Evolutionary conservation across 2,888 invertebrate species (phyloP).

Genomic region (Eupithecia insigniata): DNA sequence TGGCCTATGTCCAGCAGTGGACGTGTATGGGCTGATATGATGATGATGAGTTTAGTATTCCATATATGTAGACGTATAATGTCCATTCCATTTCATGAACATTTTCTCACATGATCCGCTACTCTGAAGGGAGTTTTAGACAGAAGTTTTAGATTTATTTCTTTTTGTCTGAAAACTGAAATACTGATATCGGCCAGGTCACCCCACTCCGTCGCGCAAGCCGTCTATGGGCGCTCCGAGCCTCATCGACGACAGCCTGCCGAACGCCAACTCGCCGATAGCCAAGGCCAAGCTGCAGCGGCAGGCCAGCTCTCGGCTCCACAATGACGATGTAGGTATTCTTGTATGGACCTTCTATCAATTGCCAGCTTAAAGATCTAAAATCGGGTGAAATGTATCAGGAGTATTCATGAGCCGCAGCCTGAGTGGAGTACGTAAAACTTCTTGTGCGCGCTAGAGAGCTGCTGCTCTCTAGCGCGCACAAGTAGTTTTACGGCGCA

Average conservation of each 20-base stretch:
- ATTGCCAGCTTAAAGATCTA: not conserved
- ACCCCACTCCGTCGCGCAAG: conserved; percentile 5
- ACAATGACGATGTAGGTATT: conserved; percentile 44
- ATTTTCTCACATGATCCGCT: not conserved
- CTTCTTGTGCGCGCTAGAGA: not conserved
- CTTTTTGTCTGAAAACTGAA: not conserved
- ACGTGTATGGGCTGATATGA: too few relatives aligned
- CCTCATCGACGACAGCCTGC: conserved; percentile 40
- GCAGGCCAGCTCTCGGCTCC: conserved; percentile 49
- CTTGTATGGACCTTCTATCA: not conserved
- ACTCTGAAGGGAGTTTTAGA: not conserved
- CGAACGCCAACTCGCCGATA: conserved; percentile 61
- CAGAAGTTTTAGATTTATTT: too few relatives aligned
- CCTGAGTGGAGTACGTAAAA: not conserved
- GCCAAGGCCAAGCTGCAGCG: conserved; percentile 65
- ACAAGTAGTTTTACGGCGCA: too few relatives aligned
- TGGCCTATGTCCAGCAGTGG: too few relatives aligned
- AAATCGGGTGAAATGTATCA: too few relatives aligned
- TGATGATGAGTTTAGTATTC: too few relatives aligned
- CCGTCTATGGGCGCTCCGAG: conserved; percentile 1
- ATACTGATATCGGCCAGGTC: not conserved
- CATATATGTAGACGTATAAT: not conserved
- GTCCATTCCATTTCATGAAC: not conserved
- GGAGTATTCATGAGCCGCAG: too few relatives aligned
- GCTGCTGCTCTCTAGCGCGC: too few relatives aligned